phyloP scores from a whole-genome alignment of 2,888 invertebrate species.

The Euclidia mi region DNA sequence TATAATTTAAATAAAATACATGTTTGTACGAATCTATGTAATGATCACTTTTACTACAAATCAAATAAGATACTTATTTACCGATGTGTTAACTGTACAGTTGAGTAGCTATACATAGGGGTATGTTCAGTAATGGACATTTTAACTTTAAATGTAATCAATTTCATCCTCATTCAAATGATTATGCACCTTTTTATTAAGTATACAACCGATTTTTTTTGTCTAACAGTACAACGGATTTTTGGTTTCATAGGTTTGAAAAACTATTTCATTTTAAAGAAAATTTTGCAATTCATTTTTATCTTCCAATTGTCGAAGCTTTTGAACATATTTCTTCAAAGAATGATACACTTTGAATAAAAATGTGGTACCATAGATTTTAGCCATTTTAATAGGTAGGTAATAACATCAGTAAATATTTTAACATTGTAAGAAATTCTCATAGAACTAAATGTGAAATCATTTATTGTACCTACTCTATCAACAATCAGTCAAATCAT shows the following conservation, averaged over 20 bases:
- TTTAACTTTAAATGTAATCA: slow-evolving; percentile 7
- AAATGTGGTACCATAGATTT: not conserved
- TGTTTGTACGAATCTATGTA: slow-evolving; percentile 63
- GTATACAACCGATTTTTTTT: too few relatives aligned
- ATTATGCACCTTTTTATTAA: too few relatives aligned
- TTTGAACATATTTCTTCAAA: too few relatives aligned
- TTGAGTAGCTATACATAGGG: slow-evolving; percentile 40
- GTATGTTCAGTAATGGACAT: not conserved
- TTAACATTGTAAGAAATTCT: not conserved
- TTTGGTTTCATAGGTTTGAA: too few relatives aligned
- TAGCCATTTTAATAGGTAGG: slow-evolving; percentile 1
- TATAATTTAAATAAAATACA: slow-evolving; percentile 49
- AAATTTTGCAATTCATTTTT: too few relatives aligned
- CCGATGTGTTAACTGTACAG: slow-evolving; percentile 62
- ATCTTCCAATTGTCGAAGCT: too few relatives aligned
- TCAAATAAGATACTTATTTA: slow-evolving; percentile 59
- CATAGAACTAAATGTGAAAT: slow-evolving; percentile 25
- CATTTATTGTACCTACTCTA: slow-evolving; percentile 11
- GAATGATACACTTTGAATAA: too few relatives aligned
- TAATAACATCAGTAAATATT: slow-evolving; percentile 7
- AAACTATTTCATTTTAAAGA: too few relatives aligned
- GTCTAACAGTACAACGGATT: too few relatives aligned
- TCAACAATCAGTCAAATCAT: slow-evolving; percentile 36
- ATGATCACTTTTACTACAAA: slow-evolving; percentile 59
- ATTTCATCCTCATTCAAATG: too few relatives aligned